Percentiles rank a stretch among this genome's conserved stretches.
phyloP scores from a whole-genome alignment of 2,888 invertebrate species.

The Acronicta aceris region DNA sequence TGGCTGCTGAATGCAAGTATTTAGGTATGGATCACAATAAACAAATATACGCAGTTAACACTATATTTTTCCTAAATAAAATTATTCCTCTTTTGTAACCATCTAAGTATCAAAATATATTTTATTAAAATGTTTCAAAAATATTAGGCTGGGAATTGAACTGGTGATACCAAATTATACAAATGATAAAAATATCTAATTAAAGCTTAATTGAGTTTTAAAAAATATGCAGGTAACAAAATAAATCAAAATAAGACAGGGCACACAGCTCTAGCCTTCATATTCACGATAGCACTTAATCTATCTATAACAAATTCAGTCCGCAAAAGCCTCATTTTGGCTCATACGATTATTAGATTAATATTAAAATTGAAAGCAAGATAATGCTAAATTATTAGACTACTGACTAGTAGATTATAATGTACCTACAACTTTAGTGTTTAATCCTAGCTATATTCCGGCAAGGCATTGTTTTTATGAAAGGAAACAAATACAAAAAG shows the following conservation, averaged over 20 bases:
- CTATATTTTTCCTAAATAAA: background rate
- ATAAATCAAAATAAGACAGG: conserved; percentile 22
- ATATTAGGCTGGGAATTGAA: conserved; percentile 36
- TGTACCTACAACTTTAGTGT: conserved; percentile 70
- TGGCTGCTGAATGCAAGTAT: conserved; percentile 11
- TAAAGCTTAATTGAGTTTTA: conserved; percentile 63
- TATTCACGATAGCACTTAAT: conserved; percentile 41
- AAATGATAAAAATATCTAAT: conserved; percentile 55
- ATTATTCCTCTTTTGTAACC: conserved; percentile 5
- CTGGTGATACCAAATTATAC: conserved; percentile 28
- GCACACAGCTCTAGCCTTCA: conserved; percentile 20
- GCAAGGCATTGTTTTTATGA: conserved; percentile 39
- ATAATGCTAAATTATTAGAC: conserved; percentile 68
- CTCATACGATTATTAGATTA: conserved; percentile 37
- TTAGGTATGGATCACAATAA: conserved; percentile 1
- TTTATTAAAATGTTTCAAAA: conserved; percentile 32
- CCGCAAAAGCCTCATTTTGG: conserved; percentile 32
- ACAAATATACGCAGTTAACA: background rate
- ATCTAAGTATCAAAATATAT: conserved; percentile 40
- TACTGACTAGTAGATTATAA: conserved; percentile 83
- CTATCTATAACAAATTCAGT: conserved; percentile 47
- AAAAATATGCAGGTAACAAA: conserved; percentile 45
- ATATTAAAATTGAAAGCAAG: conserved; percentile 38
- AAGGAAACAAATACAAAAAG: conserved; percentile 47
- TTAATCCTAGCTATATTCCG: conserved; percentile 41